These are phyloP conservation scores for Danio choprae DNA, from an alignment of 2,797 vertebrate species.

Conservation along the genomic window DNA sequence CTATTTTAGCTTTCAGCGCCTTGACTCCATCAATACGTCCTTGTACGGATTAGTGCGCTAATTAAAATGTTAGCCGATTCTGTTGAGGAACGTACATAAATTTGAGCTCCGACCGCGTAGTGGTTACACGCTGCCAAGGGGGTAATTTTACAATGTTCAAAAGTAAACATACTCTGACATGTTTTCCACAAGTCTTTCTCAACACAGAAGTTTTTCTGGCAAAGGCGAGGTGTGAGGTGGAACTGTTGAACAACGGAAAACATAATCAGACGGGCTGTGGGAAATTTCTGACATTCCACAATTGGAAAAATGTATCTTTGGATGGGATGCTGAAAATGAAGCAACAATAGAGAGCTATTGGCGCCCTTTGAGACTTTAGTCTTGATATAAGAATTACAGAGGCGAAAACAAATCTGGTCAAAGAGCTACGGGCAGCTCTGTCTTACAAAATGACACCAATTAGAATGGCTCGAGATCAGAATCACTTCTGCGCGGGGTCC, in stretches of 20 bases:
- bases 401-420: conserved; percentile 20
- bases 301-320: conserved; percentile 55
- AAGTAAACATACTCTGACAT: conserved; percentile 66
- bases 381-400: conserved; percentile 26
- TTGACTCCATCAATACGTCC: conserved; percentile 63
- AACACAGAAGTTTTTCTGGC: conserved; percentile 66
- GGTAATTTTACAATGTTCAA: conserved; percentile 63
- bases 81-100: conserved; percentile 57
- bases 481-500: conserved; percentile 8
- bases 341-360: conserved; percentile 37
- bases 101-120: conserved; percentile 63
- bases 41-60: conserved; percentile 68
- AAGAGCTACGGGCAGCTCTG: conserved; percentile 1
- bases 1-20: conserved; percentile 38
- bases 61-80: conserved; percentile 59
- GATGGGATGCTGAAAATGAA: conserved; percentile 49
- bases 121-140: conserved; percentile 46
- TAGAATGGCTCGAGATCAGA: conserved; percentile 18
- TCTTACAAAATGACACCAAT: conserved; percentile 16
- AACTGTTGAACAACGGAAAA: conserved; percentile 49
- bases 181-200: conserved; percentile 63
- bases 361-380: conserved; percentile 1
- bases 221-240: conserved; percentile 49
- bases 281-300: conserved; percentile 55
- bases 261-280: conserved; percentile 48